Percentiles rank a stretch among this genome's conserved stretches.
Conservation (phyloP, 2,113 vertebrate species). For the Capreolus pygargus region DNA sequence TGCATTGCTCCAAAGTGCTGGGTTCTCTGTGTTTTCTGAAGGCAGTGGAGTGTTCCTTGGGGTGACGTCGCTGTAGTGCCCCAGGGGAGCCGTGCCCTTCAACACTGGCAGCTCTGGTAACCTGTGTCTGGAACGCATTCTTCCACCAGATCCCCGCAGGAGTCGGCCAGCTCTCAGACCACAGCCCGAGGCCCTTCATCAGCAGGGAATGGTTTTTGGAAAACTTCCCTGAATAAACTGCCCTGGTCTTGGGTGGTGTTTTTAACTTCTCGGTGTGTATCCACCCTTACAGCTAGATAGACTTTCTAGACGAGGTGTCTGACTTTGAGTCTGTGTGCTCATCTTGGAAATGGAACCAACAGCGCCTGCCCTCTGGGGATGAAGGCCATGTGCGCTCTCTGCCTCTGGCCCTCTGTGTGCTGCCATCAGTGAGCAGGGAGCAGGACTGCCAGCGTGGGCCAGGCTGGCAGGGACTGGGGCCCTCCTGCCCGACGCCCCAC, state of each 20-base stretch:
- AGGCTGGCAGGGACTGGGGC: background rate
- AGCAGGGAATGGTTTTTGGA: background rate
- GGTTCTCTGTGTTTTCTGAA: background rate
- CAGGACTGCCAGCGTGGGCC: background rate
- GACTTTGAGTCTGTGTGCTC: background rate
- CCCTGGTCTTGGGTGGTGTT: background rate
- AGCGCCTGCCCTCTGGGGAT: background rate
- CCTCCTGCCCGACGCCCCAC: background rate
- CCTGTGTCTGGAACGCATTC: background rate
- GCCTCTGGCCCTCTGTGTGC: background rate
- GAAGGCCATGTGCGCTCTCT: background rate
- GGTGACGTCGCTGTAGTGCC: rapidly evolving
- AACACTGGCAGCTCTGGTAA: rapidly evolving
- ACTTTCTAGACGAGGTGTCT: background rate
- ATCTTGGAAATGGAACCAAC: background rate
- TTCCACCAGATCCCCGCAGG: background rate
- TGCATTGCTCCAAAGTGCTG: background rate
- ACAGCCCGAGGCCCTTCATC: background rate
- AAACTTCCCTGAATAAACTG: background rate
- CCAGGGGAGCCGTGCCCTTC: background rate
- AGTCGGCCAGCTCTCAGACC: background rate
- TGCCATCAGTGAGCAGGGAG: background rate
- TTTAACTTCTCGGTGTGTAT: background rate
- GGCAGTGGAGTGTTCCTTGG: background rate
- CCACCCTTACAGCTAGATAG: background rate